Evolutionary conservation across 2,113 vertebrate genomes (phyloP), one percentile per base, ranked within the genome.

Genomic region (Sigmodon hispidus): DNA sequence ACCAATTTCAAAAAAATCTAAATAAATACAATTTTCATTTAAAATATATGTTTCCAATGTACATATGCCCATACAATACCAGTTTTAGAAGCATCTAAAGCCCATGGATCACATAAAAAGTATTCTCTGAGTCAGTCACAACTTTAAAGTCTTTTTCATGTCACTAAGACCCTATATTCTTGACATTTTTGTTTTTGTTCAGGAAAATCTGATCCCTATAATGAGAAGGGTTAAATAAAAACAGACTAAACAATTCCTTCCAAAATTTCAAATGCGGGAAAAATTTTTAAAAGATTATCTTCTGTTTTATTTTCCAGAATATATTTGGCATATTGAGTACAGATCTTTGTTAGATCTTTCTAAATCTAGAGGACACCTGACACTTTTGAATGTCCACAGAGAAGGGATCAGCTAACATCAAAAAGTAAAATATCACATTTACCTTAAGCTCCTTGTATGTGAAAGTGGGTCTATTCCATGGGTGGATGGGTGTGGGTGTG

Each of bases 21-120:
- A 97, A 95, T 98, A 98, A 96, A 96, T 63, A 21, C 3, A 40
- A 67, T 94, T 92, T 95, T 96, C 91, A 92, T 81, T 96, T 91
- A 43, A 88, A 55, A 40, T 29, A 26, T 29, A 87, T 70, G 15
- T 73, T 91, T 36, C 22, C 55, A 36, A 90, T 86, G 50, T 52
- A 10, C 26, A 31, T 61, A 36, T 89, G 40, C 43, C 59, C 50
- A 83, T n/a, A 11, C n/a, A 57, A 45, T 57, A 26, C 22, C 12
- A 26, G 6, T 79, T 89, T 87, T 48, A 31, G 75, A 96, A 91
- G n/a, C n/a, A 89, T 29, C 29, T 48, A 40, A 50, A 76, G 2
- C 79, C 26, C 31, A n/a, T 7, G 63, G 61, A 43, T 15, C 40
- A 67, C 3, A 13, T 8, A 26, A 48, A 43, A 31, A 10, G 0